A percentile compares a stretch with the other conserved stretches of the same genome.
Conservation (phyloP, 2,888 invertebrate genomes). For the Odontocerum albicorne region DNA sequence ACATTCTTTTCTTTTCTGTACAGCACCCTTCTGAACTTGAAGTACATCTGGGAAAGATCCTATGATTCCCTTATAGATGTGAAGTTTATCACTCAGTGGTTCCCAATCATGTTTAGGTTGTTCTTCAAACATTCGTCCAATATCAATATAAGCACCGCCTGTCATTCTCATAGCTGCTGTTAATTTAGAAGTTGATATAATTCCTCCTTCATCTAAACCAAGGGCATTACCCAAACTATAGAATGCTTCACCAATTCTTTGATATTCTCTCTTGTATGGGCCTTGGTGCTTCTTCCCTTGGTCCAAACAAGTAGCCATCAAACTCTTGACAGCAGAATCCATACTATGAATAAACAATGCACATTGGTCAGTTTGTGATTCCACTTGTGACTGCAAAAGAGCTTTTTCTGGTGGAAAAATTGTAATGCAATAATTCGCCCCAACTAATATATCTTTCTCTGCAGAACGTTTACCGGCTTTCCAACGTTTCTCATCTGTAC, state of each 20-base stretch:
- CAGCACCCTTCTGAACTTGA: slow-evolving; percentile 84
- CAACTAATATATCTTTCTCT: slow-evolving; percentile 89
- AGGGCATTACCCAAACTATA: slow-evolving; percentile 82
- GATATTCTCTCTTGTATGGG: slow-evolving; percentile 86
- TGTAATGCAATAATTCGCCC: slow-evolving; percentile 88
- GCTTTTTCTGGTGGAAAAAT: slow-evolving; percentile 83
- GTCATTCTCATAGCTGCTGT: slow-evolving; percentile 83
- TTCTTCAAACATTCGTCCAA: slow-evolving; percentile 87
- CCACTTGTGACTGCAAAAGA: slow-evolving; percentile 72
- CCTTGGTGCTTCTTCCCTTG: slow-evolving; percentile 86
- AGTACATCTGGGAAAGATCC: slow-evolving; percentile 89
- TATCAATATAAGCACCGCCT: slow-evolving; percentile 86
- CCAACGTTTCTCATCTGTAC: slow-evolving; percentile 97
- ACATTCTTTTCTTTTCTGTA: slow-evolving; percentile 88
- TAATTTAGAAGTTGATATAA: slow-evolving; percentile 65
- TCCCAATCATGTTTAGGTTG: slow-evolving; percentile 91
- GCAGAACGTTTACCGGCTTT: slow-evolving; percentile 94
- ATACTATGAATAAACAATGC: slow-evolving; percentile 79
- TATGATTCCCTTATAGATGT: slow-evolving; percentile 92
- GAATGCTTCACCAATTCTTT: slow-evolving; percentile 87
- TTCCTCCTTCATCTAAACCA: slow-evolving; percentile 72
- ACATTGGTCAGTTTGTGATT: slow-evolving; percentile 83
- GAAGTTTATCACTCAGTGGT: slow-evolving; percentile 86
- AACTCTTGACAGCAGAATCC: slow-evolving; percentile 84
- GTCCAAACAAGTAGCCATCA: slow-evolving; percentile 78